phyloP scores from a whole-genome alignment of 2,888 invertebrate genomes.

The Acanthosoma haemorrhoidale region DNA sequence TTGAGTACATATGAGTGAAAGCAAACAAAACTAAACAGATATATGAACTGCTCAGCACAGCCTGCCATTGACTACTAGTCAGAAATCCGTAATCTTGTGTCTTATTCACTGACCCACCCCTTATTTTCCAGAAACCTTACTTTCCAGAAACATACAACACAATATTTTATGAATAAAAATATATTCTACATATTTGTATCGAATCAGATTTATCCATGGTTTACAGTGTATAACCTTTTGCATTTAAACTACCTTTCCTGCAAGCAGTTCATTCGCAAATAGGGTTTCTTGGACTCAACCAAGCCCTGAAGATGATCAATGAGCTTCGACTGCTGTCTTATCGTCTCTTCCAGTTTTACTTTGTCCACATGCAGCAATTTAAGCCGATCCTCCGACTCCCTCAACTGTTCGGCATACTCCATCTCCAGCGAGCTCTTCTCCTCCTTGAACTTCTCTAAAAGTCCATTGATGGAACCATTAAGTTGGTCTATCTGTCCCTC shows the following conservation, averaged over 20 bases:
- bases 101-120: too few relatives aligned
- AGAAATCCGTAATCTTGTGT: too few relatives aligned
- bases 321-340: not conserved
- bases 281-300: not conserved
- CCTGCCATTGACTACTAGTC: too few relatives aligned
- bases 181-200: too few relatives aligned
- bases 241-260: not conserved
- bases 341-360: not conserved
- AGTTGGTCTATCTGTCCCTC: not conserved
- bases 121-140: too few relatives aligned
- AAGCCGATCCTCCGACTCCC: not conserved
- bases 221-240: too few relatives aligned
- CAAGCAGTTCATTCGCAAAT: not conserved
- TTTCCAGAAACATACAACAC: too few relatives aligned
- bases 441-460: not conserved
- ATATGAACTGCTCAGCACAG: too few relatives aligned
- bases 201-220: too few relatives aligned
- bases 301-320: not conserved
- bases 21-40: too few relatives aligned
- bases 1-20: too few relatives aligned
- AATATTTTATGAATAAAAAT: too few relatives aligned
- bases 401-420: not conserved
- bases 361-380: not conserved
- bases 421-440: not conserved
- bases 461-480: not conserved